These are phyloP conservation scores for Papilio machaon DNA, from an alignment of 1,140 invertebrate species.

Conservation along the genomic window DNA sequence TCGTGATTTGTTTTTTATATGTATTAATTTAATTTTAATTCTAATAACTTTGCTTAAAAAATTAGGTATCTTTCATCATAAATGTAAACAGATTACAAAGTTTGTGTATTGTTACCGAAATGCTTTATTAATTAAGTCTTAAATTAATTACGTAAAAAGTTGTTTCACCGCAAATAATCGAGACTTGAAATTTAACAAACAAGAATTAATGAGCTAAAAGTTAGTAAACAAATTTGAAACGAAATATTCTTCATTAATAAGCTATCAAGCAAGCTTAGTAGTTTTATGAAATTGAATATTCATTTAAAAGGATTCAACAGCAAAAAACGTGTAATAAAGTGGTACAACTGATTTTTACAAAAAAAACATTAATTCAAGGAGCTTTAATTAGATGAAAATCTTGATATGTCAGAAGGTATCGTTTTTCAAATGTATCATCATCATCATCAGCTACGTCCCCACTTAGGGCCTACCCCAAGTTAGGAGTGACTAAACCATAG, in stretches of 20 bases:
- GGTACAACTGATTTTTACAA: background rate
- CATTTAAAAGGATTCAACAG: background rate
- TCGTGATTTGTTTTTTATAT: background rate
- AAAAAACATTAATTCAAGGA: background rate
- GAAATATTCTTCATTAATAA: conserved; percentile 12
- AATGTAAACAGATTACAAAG: background rate
- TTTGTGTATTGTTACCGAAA: conserved; percentile 8
- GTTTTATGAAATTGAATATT: conserved; percentile 5
- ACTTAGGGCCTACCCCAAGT: too few species aligned
- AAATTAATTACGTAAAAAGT: conserved; percentile 5
- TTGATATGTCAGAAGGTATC: too few species aligned
- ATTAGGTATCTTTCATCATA: background rate
- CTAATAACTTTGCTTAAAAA: background rate
- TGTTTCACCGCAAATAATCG: conserved; percentile 5
- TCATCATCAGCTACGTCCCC: too few species aligned
- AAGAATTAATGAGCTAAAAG: conserved; percentile 13
- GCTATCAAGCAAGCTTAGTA: background rate
- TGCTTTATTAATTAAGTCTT: conserved; percentile 6
- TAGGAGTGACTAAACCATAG: too few species aligned
- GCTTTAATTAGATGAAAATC: background rate
- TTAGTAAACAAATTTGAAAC: conserved; percentile 8
- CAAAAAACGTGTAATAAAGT: background rate
- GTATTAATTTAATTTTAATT: background rate
- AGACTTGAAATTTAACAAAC: conserved; percentile 5
- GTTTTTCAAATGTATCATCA: too few species aligned